Evolutionary conservation across 2,888 invertebrate species (phyloP), one percentile per base, ranked within the genome.

Genomic region (Ectobius pallidus): DNA sequence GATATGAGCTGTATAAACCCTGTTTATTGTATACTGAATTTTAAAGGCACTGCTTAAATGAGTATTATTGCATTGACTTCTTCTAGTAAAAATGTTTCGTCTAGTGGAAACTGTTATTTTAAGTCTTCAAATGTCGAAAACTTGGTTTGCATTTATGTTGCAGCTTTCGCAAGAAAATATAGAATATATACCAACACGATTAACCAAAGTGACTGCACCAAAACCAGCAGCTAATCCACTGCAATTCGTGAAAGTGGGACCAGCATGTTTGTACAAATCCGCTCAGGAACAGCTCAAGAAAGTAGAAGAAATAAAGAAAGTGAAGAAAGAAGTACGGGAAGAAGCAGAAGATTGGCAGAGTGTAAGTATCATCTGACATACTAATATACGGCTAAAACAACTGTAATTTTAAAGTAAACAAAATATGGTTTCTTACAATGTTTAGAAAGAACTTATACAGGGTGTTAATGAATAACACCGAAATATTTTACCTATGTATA

Each of bases 261-360:
- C 95, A n/a, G 93, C 93, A 79, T 92, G 92, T 80, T 88, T 95
- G 71, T 94, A 92, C 84, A 91, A 92, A 81, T 89, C 92, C 75
- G 95, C 95, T 34, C 90, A 94, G 79, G 92, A 95, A 81, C 95
- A 95, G 84, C 86, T 95, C 74, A 90, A 93, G 79, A 89, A 92
- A 79, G 93, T 92, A 63, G 93, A 95, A 82, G 92, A 94, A 82
- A 92, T 94, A 72, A 94, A 94, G 83, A 90, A 92, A 79, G 89
- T 91, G 70, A 92, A 93, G 80, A 92, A 93, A 79, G 91, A 92
- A 75, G 87, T 91, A 74, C 89, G 92, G 78, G 94, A 94, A 82
- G 91, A 94, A 78, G 92, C 92, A 77, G 95, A 95, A 84, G 95
- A 95, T 81, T 95, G 95, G 95, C 95, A 95, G 85, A 92, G 92